These are phyloP conservation scores for Nansenia antarctica DNA, from an alignment of 2,113 vertebrate genomes.

Conservation along the genomic window DNA sequence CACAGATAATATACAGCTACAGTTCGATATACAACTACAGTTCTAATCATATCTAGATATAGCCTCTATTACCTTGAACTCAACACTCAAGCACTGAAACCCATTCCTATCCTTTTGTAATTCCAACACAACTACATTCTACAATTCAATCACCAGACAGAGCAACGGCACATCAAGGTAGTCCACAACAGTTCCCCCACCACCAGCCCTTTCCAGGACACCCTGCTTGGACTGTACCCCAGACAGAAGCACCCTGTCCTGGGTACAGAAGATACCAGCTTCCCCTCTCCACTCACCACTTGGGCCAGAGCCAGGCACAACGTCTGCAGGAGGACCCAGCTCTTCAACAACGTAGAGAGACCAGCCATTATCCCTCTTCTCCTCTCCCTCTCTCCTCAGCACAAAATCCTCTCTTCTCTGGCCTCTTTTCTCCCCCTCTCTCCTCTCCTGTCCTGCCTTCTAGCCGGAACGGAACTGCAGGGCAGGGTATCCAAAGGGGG, in stretches of 20 bases:
- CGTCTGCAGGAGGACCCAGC: conserved; percentile 81
- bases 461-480: conserved; percentile 48
- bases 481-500: conserved; percentile 38
- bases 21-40: not conserved
- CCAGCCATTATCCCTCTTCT: conserved; percentile 79
- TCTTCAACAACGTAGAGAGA: conserved; percentile 58
- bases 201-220: not conserved
- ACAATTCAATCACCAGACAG: not conserved
- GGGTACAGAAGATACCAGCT: conserved; percentile 14
- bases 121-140: not conserved
- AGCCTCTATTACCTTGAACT: not conserved
- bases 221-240: conserved; percentile 11
- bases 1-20: not conserved
- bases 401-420: conserved; percentile 56
- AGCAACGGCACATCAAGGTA: not conserved
- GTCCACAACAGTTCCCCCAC: not conserved
- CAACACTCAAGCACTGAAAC: not conserved
- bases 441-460: conserved; percentile 59
- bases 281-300: conserved; percentile 83
- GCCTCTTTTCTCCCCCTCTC: conserved; percentile 54
- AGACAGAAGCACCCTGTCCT: conserved; percentile 16
- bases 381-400: conserved; percentile 57
- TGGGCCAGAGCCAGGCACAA: conserved; percentile 86
- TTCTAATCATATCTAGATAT: not conserved
- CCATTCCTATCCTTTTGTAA: not conserved